These are phyloP conservation scores for Xiphias gladius DNA, from an alignment of 2,113 vertebrate genomes.

Conservation along the genomic window DNA sequence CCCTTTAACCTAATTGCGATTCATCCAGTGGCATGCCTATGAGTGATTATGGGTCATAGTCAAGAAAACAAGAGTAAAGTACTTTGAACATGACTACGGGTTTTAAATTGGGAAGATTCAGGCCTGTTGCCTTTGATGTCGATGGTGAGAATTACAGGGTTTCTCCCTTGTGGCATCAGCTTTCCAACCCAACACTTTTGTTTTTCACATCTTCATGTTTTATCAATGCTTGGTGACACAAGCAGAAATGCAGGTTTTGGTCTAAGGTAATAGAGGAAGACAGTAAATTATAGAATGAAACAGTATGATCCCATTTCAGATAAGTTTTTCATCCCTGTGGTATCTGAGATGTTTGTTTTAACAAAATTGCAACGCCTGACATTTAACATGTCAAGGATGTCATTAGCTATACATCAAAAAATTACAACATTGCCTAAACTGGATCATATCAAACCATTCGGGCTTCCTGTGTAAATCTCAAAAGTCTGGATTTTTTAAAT, in stretches of 20 bases:
- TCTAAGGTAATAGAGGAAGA: neutral
- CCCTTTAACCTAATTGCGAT: constrained; percentile 55
- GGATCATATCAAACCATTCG: neutral
- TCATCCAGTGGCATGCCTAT: constrained; percentile 52
- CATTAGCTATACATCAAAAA: neutral
- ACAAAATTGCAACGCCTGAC: neutral
- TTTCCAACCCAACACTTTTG: constrained; percentile 8
- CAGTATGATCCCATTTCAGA: neutral
- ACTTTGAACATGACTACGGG: constrained; percentile 66
- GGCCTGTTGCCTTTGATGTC: constrained; percentile 68
- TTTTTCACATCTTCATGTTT: constrained; percentile 12
- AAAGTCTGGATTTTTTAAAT: neutral
- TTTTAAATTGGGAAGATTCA: constrained; percentile 67
- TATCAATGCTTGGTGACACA: neutral
- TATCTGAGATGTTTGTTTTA: neutral
- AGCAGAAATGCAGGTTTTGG: neutral
- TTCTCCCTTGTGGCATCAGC: constrained; percentile 47
- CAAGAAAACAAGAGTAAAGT: constrained; percentile 64
- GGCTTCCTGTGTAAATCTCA: neutral
- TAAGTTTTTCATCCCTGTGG: neutral
- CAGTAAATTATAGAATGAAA: neutral
- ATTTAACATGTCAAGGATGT: neutral
- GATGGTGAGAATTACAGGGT: constrained; percentile 65
- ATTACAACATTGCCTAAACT: neutral
- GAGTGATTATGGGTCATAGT: constrained; percentile 62